Conservation (phyloP, 2,888 invertebrate genomes). For the Tenodera sinensis region DNA sequence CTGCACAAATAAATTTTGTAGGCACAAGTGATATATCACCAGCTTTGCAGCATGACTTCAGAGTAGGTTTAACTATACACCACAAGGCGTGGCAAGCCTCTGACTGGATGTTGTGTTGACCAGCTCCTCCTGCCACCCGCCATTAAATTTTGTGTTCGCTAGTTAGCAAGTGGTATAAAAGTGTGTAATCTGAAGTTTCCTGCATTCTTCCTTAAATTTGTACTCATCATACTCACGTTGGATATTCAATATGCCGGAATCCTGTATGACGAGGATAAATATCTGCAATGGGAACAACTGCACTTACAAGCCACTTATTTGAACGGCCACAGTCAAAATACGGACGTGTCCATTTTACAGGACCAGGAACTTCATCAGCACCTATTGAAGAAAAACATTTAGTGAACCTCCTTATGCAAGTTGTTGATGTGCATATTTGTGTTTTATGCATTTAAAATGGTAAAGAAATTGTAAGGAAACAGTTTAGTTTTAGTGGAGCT, state of each 20-base stretch:
- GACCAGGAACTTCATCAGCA: slow-evolving; percentile 86
- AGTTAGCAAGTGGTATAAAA: no score
- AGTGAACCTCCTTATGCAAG: not conserved
- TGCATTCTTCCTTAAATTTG: not conserved
- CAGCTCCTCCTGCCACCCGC: no score
- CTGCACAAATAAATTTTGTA: no score
- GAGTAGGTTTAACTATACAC: no score
- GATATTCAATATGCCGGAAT: slow-evolving; percentile 89
- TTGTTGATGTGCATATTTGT: not conserved
- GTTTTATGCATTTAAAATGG: no score
- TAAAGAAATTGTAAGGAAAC: no score
- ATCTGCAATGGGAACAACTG: slow-evolving; percentile 92
- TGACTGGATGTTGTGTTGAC: no score
- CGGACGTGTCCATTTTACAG: slow-evolving; percentile 90
- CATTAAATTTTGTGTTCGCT: no score
- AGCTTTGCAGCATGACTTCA: no score
- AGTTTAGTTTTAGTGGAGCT: no score
- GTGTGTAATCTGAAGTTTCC: not conserved
- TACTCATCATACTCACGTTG: slow-evolving; percentile 63
- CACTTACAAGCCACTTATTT: slow-evolving; percentile 93
- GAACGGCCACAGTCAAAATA: slow-evolving; percentile 95
- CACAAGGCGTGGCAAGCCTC: no score
- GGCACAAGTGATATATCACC: no score
- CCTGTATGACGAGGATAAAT: slow-evolving; percentile 91
- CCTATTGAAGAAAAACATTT: slow-evolving; percentile 44